These are phyloP conservation scores for Nerophis ophidion DNA, from an alignment of 2,113 vertebrate genomes.

Conservation along the genomic window DNA sequence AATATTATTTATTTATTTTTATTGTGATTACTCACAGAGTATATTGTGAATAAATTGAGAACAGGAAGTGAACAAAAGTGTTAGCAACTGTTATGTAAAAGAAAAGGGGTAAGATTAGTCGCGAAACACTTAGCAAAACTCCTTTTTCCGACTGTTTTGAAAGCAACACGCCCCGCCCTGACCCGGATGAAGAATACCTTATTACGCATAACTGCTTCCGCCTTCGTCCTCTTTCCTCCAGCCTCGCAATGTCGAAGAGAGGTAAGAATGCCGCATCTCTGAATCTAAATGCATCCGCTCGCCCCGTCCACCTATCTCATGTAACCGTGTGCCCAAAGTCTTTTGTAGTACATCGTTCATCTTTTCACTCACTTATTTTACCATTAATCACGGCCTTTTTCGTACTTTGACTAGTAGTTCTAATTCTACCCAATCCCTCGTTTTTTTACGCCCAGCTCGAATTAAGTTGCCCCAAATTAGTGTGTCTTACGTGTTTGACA, in stretches of 20 bases:
- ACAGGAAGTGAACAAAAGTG: too few relatives aligned
- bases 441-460: not conserved
- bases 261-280: conserved; percentile 45
- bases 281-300: conserved; percentile 50
- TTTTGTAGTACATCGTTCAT: not conserved
- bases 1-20: too few relatives aligned
- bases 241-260: conserved; percentile 77
- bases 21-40: too few relatives aligned
- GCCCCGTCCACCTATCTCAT: not conserved
- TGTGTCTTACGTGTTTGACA: too few relatives aligned
- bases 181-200: conserved; percentile 52
- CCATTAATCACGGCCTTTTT: not conserved
- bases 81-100: too few relatives aligned
- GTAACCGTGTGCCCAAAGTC: not conserved
- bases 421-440: not conserved
- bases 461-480: too few relatives aligned
- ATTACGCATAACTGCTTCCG: conserved; percentile 64
- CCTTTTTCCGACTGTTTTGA: too few relatives aligned
- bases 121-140: too few relatives aligned
- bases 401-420: not conserved
- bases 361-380: not conserved
- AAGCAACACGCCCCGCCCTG: not conserved
- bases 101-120: too few relatives aligned
- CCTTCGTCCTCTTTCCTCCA: conserved; percentile 61
- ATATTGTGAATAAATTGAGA: too few relatives aligned